A percentile compares a stretch with the other conserved stretches of the same genome.
Evolutionary conservation across 2,113 vertebrate species (phyloP).

Genomic region (Meriones unguiculatus): DNA sequence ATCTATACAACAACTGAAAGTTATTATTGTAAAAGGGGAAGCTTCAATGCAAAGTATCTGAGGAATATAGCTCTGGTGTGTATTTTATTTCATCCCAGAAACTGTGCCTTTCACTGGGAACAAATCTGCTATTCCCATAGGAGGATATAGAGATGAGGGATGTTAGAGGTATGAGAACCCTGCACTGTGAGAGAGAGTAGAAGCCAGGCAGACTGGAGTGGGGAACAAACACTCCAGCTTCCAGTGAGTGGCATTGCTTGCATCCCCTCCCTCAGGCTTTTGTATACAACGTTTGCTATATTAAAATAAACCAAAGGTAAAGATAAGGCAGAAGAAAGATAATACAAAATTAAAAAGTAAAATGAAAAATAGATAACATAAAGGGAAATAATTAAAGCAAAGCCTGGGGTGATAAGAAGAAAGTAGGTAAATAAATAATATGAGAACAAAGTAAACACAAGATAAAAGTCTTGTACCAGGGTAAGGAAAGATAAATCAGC

Average conservation of each 20-base stretch:
- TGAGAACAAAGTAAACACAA: slow-evolving; percentile 74
- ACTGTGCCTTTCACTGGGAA: not conserved
- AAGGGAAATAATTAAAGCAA: slow-evolving; percentile 78
- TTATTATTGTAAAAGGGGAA: not conserved
- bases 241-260: not conserved
- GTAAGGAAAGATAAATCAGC: slow-evolving; percentile 70
- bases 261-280: not conserved
- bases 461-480: slow-evolving; percentile 73
- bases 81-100: not conserved
- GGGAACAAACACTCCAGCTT: not conserved
- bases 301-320: slow-evolving; percentile 63
- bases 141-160: not conserved
- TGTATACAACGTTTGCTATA: not conserved
- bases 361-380: slow-evolving; percentile 79
- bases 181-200: not conserved
- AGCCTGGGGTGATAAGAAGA: slow-evolving; percentile 72
- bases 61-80: not conserved
- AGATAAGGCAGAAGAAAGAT: slow-evolving; percentile 69
- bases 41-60: not conserved
- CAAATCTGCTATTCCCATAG: not conserved
- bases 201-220: fast-evolving
- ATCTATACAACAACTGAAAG: not conserved
- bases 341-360: slow-evolving; percentile 76
- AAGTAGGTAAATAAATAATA: slow-evolving; percentile 76
- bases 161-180: not conserved